A percentile compares a stretch with the other conserved stretches of the same genome.
Evolutionary conservation across 2,888 invertebrate species (phyloP).

Genomic region (Ochlodes sylvanus): DNA sequence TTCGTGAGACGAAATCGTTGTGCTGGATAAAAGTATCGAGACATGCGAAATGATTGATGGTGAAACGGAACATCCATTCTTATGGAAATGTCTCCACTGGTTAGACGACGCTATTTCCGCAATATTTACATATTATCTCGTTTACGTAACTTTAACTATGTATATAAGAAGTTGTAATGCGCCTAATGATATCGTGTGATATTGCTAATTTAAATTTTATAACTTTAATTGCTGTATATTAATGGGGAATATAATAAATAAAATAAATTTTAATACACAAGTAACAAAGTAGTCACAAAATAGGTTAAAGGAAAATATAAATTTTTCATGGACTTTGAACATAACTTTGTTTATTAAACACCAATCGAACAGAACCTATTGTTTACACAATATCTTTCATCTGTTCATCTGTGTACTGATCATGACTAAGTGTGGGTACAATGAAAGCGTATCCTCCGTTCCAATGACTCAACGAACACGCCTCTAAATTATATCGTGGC

Average conservation of each 20-base stretch:
- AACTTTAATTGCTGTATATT: not conserved
- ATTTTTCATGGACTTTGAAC: too few species aligned
- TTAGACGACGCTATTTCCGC: conserved; percentile 28
- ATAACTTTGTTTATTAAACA: not conserved
- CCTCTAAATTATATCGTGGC: not conserved
- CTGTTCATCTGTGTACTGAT: not conserved
- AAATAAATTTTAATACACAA: too few species aligned
- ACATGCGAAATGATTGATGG: conserved; percentile 26
- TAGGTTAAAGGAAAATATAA: not conserved
- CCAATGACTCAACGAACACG: conserved; percentile 57
- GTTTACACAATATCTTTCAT: not conserved
- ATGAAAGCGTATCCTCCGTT: conserved; percentile 51
- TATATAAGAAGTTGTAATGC: conserved; percentile 1
- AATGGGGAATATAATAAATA: too few species aligned
- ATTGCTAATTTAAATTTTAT: too few species aligned
- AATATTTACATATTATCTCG: conserved; percentile 35
- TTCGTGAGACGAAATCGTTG: conserved; percentile 12
- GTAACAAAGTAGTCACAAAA: too few species aligned
- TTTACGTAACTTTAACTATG: conserved; percentile 34
- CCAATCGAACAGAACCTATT: not conserved
- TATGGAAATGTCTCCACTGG: not conserved
- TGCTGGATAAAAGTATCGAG: conserved; percentile 13
- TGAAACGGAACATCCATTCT: conserved; percentile 28
- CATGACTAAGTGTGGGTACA: not conserved
- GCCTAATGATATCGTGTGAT: conserved; percentile 6